Evolutionary conservation across 2,888 invertebrate species (phyloP).

Genomic region (Maniola hyperantus): DNA sequence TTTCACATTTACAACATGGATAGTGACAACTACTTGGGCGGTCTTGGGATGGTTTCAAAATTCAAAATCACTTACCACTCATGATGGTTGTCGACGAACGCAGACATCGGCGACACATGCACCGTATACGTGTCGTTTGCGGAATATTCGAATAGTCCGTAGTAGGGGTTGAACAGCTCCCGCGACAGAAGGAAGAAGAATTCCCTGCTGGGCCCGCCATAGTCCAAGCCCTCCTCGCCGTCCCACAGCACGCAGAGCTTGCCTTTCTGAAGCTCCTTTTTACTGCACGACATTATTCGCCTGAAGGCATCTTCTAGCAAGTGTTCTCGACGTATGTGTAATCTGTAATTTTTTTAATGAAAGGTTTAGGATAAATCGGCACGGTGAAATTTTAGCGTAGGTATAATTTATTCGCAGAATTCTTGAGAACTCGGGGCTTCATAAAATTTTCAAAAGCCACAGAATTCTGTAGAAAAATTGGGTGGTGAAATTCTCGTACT

Average conservation of each 20-base stretch:
- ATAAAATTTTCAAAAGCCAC: no score
- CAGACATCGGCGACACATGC: conserved; percentile 96
- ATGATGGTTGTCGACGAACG: conserved; percentile 97
- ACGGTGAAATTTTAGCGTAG: no score
- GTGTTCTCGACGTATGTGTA: conserved; percentile 96
- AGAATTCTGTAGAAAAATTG: no score
- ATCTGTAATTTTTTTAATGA: conserved; percentile 73
- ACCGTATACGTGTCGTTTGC: conserved; percentile 99
- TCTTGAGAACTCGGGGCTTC: no score
- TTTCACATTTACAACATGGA: no score
- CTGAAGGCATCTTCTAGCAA: conserved; percentile 97
- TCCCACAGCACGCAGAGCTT: conserved; percentile 97
- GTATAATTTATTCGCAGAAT: neutral
- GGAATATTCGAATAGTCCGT: conserved; percentile 98
- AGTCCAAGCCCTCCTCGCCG: conserved; percentile 98
- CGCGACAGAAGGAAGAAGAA: conserved; percentile 99
- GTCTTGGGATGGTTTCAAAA: no score
- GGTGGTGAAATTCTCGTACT: no score
- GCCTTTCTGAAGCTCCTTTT: conserved; percentile 97
- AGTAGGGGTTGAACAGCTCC: conserved; percentile 98
- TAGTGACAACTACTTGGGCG: no score
- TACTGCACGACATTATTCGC: conserved; percentile 97
- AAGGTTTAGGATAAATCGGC: neutral
- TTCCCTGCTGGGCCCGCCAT: conserved; percentile 98
- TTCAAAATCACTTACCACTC: conserved; percentile 87